Evolutionary conservation across 2,113 vertebrate species (phyloP), one percentile per base, ranked within the genome.

Genomic region (Pomatostomus ruficeps): DNA sequence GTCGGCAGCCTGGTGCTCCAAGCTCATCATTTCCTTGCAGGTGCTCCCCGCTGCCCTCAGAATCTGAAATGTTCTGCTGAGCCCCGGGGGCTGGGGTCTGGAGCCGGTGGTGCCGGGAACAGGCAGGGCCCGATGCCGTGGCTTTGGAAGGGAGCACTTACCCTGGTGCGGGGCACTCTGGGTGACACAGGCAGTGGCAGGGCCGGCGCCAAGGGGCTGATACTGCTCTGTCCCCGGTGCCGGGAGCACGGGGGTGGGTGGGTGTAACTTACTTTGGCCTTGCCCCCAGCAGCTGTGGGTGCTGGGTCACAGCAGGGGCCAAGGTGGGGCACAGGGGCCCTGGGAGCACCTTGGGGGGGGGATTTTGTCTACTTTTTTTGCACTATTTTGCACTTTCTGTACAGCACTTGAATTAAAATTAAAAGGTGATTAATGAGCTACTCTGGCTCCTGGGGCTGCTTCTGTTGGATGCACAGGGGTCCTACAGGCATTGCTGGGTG

Each of bases 271-370:
- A 93, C 88, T 82, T 61, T 48, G 46, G 45, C 83, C 61, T 89
- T 3, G 0, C 15, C 13, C 31, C 61, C 1, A 1, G 45, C 12
- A 15, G 46, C 7, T 4, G 38, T 22, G 36, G 52, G 21, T 1
- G 14, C 22, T 1, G 16, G 31, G 6, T 78, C 12, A 36, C 0
- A 0, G 49, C 0, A 2, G 85, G 78, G 65, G 19, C 10, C 0
- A 7, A 55, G 91, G 71, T 0, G 0, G n/a, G 25, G 59, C 96
- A 94, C 77, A 70, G 91, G 89, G 89, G 79, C 12, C 15, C 65
- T 91, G 91, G 83, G 62, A 87, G 75, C 83, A 91, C 89, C 68
- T 87, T 36, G 48, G 23, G n/a, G 38, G 14, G 15, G 7, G 36
- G 26, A 40, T 31, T 70, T 84, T 88, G 54, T 93, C 66, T 93